Conservation (phyloP, 1,140 invertebrate species). For the Aphis craccivora region DNA sequence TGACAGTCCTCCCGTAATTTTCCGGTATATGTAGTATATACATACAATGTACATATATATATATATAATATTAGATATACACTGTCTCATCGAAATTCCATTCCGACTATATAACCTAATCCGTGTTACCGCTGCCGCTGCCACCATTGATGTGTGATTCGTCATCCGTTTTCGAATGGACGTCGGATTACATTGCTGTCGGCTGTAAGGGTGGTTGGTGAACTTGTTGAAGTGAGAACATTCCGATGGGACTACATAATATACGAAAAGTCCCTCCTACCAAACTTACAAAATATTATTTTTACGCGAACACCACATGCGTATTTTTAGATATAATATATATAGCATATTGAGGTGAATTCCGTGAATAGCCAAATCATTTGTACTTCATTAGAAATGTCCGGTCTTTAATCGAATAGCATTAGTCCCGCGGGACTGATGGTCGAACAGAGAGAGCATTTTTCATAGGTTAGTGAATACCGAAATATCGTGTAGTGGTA, state of each 20-base stretch:
- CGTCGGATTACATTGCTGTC: background rate
- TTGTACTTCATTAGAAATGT: background rate
- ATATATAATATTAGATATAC: background rate
- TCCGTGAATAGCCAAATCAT: background rate
- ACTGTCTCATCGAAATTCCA: background rate
- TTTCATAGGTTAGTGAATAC: background rate
- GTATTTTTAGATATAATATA: background rate
- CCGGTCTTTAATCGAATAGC: slow-evolving; percentile 3
- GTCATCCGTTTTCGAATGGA: slow-evolving; percentile 8
- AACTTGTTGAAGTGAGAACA: background rate
- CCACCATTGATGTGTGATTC: background rate
- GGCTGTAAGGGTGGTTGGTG: background rate
- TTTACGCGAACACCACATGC: background rate
- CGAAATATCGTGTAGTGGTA: background rate
- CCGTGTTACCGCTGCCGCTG: background rate
- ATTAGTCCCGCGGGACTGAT: background rate
- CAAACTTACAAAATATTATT: background rate
- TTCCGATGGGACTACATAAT: background rate
- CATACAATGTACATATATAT: background rate
- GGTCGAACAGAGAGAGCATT: background rate
- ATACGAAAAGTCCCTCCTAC: background rate
- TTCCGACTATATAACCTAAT: background rate
- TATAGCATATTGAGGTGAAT: background rate
- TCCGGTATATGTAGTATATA: background rate
- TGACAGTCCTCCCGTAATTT: slow-evolving; percentile 16